These are phyloP conservation scores for Drosophila bocki DNA, from an alignment of 1,140 invertebrate species.

Conservation along the genomic window DNA sequence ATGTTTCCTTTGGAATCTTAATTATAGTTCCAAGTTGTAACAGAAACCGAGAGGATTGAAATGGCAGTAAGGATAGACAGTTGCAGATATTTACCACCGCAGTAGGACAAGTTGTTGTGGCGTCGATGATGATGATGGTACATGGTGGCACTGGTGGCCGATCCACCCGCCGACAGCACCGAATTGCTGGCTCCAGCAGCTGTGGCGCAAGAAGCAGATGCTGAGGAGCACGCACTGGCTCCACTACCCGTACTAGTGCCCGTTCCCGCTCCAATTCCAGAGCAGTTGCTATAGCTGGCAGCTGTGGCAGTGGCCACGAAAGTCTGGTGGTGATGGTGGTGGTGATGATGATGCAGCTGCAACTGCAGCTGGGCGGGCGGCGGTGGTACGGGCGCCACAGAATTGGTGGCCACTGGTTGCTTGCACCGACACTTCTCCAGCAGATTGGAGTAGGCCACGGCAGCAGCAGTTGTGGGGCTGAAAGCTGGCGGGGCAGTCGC, in stretches of 20 bases:
- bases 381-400: constrained; percentile 32
- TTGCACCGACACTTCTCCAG: constrained; percentile 82
- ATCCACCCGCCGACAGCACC: constrained; percentile 38
- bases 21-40: constrained; percentile 21
- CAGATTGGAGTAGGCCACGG: constrained; percentile 62
- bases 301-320: constrained; percentile 75
- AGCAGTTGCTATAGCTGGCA: constrained; percentile 66
- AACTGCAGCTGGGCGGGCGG: constrained; percentile 64
- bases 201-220: constrained; percentile 19
- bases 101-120: constrained; percentile 84
- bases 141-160: constrained; percentile 69
- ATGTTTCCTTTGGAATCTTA: constrained; percentile 5
- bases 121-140: constrained; percentile 78
- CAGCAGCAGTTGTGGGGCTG: constrained; percentile 32
- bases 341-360: constrained; percentile 72
- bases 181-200: constrained; percentile 19
- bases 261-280: constrained; percentile 36
- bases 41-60: constrained; percentile 1
- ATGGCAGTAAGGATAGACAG: background rate
- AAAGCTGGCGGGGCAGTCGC: constrained; percentile 21
- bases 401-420: constrained; percentile 33
- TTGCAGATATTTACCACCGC: constrained; percentile 78
- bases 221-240: constrained; percentile 14
- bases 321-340: constrained; percentile 79
- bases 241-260: constrained; percentile 9